Conservation (phyloP, 2,113 vertebrate genomes). For the Hystrix cristata region DNA sequence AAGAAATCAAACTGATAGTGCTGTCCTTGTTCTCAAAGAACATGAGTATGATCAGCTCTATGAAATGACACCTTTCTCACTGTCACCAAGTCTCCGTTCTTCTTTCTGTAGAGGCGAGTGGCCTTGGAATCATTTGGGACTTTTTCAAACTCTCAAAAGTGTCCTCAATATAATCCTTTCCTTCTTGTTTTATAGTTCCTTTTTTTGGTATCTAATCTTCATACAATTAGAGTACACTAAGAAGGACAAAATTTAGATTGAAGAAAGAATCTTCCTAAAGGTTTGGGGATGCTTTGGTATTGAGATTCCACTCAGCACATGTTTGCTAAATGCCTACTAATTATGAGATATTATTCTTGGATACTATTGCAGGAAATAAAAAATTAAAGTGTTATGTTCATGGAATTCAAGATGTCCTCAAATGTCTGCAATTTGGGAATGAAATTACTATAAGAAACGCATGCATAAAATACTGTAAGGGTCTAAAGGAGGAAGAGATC, state of each 20-base stretch:
- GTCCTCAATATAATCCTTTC: not conserved
- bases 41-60: not conserved
- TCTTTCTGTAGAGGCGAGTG: not conserved
- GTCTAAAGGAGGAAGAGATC: not conserved
- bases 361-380: not conserved
- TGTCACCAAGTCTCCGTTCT: not conserved
- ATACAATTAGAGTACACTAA: not conserved
- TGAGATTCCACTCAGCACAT: not conserved
- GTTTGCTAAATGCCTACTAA: constrained; percentile 28
- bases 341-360: not conserved
- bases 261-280: not conserved
- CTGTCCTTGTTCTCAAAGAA: not conserved
- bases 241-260: not conserved
- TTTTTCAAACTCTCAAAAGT: constrained; percentile 23
- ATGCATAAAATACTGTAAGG: not conserved
- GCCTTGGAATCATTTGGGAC: not conserved
- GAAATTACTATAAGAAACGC: not conserved
- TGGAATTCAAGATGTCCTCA: constrained; percentile 24
- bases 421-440: not conserved
- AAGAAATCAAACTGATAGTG: not conserved
- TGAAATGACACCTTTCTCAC: not conserved
- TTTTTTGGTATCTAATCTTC: not conserved
- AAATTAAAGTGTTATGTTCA: not conserved
- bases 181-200: not conserved
- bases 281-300: not conserved